Conservation (phyloP, 2,888 invertebrate genomes). For the Gastrophysa polygoni region DNA sequence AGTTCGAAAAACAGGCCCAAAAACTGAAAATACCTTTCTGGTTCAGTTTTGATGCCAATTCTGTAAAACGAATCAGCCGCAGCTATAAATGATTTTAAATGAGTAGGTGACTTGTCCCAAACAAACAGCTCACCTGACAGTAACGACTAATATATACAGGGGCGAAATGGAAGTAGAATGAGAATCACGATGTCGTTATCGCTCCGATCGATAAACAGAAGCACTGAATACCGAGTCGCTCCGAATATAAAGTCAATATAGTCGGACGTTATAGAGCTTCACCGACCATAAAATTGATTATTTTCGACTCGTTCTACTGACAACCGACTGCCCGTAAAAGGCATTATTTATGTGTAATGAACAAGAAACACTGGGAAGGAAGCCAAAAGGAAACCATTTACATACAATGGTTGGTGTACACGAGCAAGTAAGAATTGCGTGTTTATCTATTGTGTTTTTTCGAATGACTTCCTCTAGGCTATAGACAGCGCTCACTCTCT, state of each 20-base stretch:
- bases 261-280: background rate
- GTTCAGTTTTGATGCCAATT: too few relatives aligned
- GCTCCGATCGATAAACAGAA: background rate
- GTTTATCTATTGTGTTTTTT: background rate
- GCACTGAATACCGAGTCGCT: background rate
- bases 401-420: conserved; percentile 1
- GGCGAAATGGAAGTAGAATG: too few relatives aligned
- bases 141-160: too few relatives aligned
- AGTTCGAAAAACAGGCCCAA: too few relatives aligned
- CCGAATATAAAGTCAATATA: background rate
- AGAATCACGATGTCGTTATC: background rate
- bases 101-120: too few relatives aligned
- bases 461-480: background rate
- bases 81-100: too few relatives aligned
- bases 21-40: too few relatives aligned
- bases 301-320: background rate
- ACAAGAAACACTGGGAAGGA: background rate
- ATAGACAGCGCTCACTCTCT: too few relatives aligned
- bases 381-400: background rate
- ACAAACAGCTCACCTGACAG: too few relatives aligned
- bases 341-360: conserved; percentile 13
- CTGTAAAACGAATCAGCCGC: too few relatives aligned
- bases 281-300: background rate
- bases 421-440: background rate
- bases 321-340: conserved; percentile 17